phyloP scores from a whole-genome alignment of 2,888 invertebrate genomes.

The Steinernema carpocapsae region DNA sequence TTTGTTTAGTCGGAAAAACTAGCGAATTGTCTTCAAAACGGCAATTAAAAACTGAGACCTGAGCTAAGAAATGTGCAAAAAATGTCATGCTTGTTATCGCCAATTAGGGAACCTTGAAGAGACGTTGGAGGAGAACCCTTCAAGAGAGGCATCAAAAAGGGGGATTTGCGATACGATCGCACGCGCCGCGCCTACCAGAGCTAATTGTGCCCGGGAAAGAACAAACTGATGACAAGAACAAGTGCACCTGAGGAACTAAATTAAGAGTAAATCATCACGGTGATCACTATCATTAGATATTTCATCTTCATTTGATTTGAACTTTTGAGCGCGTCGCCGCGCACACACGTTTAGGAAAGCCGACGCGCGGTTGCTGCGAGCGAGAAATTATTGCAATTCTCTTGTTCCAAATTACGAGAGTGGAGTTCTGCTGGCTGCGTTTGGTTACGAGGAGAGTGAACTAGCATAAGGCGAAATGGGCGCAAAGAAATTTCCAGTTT shows the following conservation, averaged over 20 bases:
- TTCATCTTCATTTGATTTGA: slow-evolving; percentile 35
- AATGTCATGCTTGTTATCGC: no score
- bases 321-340: slow-evolving; percentile 20
- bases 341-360: slow-evolving; percentile 8
- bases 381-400: slow-evolving; percentile 32
- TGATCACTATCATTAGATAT: slow-evolving; percentile 32
- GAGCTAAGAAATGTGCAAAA: no score
- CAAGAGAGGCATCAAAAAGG: no score
- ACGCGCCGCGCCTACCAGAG: no score
- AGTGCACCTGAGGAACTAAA: no score
- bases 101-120: slow-evolving; percentile 3
- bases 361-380: slow-evolving; percentile 6
- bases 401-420: slow-evolving; percentile 33
- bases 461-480: not conserved
- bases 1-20: no score
- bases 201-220: no score
- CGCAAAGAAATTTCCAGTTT: slow-evolving; percentile 28
- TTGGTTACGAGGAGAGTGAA: slow-evolving; percentile 9
- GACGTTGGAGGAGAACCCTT: not conserved
- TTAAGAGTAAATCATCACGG: slow-evolving; percentile 14
- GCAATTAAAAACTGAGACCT: no score
- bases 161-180: no score
- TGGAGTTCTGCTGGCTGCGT: slow-evolving; percentile 3
- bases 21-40: no score
- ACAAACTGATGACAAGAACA: no score